Percentiles rank a stretch among this genome's conserved stretches.
phyloP scores from a whole-genome alignment of 2,888 invertebrate genomes.

The Plagodis dolabraria region DNA sequence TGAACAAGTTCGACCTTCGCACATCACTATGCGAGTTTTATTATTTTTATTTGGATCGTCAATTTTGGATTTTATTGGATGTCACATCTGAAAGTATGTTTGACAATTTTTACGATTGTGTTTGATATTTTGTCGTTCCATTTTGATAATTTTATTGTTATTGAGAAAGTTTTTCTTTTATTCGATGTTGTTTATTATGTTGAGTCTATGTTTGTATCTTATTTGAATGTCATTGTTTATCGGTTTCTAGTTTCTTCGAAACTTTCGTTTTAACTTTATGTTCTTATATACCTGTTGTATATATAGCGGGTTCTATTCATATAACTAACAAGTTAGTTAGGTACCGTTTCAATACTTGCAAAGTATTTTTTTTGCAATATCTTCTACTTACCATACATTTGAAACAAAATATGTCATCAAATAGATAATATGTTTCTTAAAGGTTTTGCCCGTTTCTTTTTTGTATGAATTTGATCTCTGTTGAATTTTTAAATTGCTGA shows the following conservation, averaged over 20 bases:
- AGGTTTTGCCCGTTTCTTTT: no score
- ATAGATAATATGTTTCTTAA: no score
- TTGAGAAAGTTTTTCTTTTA: constrained; percentile 30
- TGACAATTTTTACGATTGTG: constrained; percentile 38
- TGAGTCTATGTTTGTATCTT: constrained; percentile 6
- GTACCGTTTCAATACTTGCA: no score
- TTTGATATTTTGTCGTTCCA: constrained; percentile 33
- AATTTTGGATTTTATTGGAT: constrained; percentile 35
- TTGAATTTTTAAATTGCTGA: no score
- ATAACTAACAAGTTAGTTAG: no score
- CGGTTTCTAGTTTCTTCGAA: neutral
- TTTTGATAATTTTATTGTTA: constrained; percentile 32
- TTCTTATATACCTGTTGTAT: no score
- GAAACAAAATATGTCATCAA: no score
- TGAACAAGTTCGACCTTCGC: constrained; percentile 35
- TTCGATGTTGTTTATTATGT: constrained; percentile 9
- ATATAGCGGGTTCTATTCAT: neutral
- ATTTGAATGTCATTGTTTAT: constrained; percentile 4
- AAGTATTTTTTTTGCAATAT: no score
- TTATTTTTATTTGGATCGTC: constrained; percentile 37
- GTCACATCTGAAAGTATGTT: constrained; percentile 35
- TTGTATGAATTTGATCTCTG: no score
- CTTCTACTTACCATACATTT: no score
- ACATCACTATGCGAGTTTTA: constrained; percentile 36
- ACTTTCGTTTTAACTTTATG: constrained; percentile 1